Evolutionary conservation across 1,140 invertebrate genomes (phyloP), one percentile per base, ranked within the genome.

Genomic region (Pantala flavescens): DNA sequence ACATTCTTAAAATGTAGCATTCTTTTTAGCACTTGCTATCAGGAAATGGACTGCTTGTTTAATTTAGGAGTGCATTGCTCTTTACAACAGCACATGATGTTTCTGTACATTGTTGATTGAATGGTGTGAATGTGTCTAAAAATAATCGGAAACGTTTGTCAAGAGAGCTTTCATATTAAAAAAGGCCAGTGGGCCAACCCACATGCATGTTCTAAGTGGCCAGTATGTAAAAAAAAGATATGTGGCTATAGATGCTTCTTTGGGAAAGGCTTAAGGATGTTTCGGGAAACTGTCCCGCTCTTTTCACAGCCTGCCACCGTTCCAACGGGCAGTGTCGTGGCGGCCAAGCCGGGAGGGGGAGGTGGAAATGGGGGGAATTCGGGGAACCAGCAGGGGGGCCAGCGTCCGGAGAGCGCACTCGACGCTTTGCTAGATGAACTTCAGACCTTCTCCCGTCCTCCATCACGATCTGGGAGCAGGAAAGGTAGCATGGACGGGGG

Each of bases 371-470:
- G 79, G 80, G 81, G 84, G 83, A 77, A 81, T 84, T 78, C 82
- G 83, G 84, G 86, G 83, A 21, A 21, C 16, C 71, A 76, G 55
- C 77, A 76, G 76, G 76, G 71, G 78, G 84, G 83, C 82, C 84
- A 89, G 84, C 88, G 90, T 87, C 84, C 90, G 87, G 93, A 95
- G 90, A 95, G 94, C 90, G 91, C 93, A 88, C 92, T 96, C 90
- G 93, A 96, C 90, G 91, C 92, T 89, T 83, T 96, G 90, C 83
- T 96, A 93, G 93, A 95, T 81, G 94, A 96, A 83, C 85, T 95
- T 72, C 92, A 95, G 82, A 94, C 93, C 12, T 94, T 94, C 81
- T 88, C 90, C 36, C 88, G 90, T 77, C 91, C 91, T 77, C 84
- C 78, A 12, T 78, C 80, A 0, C 73, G 75, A 71, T 63, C 71